Evolutionary conservation across 1,140 invertebrate species (phyloP).

Genomic region (Trichogramma pretiosum): DNA sequence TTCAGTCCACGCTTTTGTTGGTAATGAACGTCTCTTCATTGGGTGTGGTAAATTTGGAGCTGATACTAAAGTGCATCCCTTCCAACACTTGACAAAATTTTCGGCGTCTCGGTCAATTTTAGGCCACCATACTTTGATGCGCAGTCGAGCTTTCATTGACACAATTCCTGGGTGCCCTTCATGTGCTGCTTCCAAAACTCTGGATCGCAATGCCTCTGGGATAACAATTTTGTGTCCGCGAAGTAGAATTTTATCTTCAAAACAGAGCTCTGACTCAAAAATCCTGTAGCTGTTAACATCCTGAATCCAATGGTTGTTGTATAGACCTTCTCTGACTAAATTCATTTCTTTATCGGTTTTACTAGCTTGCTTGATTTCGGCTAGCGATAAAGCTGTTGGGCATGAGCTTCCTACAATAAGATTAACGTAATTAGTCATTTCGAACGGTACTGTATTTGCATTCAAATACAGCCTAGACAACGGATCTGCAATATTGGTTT

Average conservation of each 20-base stretch:
- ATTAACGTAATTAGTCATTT: not conserved
- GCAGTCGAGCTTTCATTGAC: constrained; percentile 28
- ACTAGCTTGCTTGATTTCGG: not conserved
- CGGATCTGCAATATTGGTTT: constrained; percentile 33
- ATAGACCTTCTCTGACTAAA: not conserved
- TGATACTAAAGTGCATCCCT: constrained; percentile 6
- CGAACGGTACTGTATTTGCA: not conserved
- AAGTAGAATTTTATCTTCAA: not conserved
- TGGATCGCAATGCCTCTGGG: constrained; percentile 24
- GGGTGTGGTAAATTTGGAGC: constrained; percentile 8
- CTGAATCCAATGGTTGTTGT: not conserved
- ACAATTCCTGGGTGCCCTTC: constrained; percentile 17
- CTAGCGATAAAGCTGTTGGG: not conserved
- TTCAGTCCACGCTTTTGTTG: constrained; percentile 22
- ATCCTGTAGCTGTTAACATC: not conserved
- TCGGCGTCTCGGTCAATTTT: constrained; percentile 25
- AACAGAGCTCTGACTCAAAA: not conserved
- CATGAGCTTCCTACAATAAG: not conserved
- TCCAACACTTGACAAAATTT: constrained; percentile 17
- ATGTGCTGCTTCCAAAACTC: constrained; percentile 20
- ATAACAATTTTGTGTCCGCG: constrained; percentile 13
- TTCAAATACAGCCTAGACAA: constrained; percentile 24
- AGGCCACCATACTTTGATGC: constrained; percentile 13
- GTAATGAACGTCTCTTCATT: constrained; percentile 21
- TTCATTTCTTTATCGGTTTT: not conserved